Conservation (phyloP, 2,797 vertebrate species). For the Lateolabrax maculatus region DNA sequence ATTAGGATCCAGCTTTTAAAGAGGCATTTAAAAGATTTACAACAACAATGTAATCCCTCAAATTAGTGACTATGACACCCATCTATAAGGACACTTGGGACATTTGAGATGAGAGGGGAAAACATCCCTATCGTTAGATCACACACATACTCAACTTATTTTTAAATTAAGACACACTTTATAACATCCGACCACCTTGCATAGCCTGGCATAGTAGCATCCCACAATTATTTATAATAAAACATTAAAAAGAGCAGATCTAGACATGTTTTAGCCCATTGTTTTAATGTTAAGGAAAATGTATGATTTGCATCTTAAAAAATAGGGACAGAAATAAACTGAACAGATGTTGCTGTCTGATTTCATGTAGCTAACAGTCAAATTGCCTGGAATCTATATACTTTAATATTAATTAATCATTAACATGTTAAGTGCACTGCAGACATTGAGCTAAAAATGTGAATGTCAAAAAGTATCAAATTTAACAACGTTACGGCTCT, state of each 20-base stretch:
- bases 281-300: neutral
- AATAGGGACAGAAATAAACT: slow-evolving; percentile 10
- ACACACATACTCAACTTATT: too few relatives aligned
- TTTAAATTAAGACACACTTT: slow-evolving; percentile 64
- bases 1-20: slow-evolving; percentile 10
- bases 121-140: too few relatives aligned
- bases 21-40: slow-evolving; percentile 26
- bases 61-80: slow-evolving; percentile 8
- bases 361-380: neutral
- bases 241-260: slow-evolving; percentile 48
- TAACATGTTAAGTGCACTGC: slow-evolving; percentile 12
- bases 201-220: slow-evolving; percentile 36
- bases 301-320: slow-evolving; percentile 1
- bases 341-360: neutral
- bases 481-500: slow-evolving; percentile 8
- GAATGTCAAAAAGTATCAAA: slow-evolving; percentile 1
- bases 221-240: slow-evolving; percentile 33
- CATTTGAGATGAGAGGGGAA: slow-evolving; percentile 23
- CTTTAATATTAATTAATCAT: slow-evolving; percentile 19
- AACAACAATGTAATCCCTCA: slow-evolving; percentile 7
- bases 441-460: slow-evolving; percentile 31
- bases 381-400: slow-evolving; percentile 2
- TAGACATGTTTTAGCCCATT: slow-evolving; percentile 9
- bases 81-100: slow-evolving; percentile 31
- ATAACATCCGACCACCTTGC: slow-evolving; percentile 42